Conservation (phyloP, 1,140 invertebrate species). For the Metopolophium dirhodum region DNA sequence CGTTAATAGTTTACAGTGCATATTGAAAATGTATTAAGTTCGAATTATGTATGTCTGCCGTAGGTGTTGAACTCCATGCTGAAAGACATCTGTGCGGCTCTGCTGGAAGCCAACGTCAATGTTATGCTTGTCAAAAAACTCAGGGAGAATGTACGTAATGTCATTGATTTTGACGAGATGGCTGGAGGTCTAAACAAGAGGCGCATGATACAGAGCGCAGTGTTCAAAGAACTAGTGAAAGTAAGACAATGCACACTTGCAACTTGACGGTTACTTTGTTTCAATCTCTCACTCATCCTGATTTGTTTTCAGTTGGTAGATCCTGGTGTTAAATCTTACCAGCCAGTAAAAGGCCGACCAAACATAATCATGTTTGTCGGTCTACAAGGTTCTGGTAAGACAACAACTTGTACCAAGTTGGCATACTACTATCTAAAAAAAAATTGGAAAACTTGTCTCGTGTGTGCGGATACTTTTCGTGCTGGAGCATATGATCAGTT, state of each 20-base stretch:
- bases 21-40: not conserved
- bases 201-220: constrained; percentile 98
- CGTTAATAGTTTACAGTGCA: constrained; percentile 58
- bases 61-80: constrained; percentile 98
- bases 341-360: constrained; percentile 91
- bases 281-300: constrained; percentile 50
- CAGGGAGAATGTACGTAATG: constrained; percentile 95
- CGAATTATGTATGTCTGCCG: constrained; percentile 59
- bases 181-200: constrained; percentile 98
- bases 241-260: constrained; percentile 64
- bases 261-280: not conserved
- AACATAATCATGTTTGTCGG: constrained; percentile 99
- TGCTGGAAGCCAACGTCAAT: constrained; percentile 99
- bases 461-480: constrained; percentile 99
- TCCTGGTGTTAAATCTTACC: constrained; percentile 96
- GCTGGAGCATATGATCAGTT: constrained; percentile 99
- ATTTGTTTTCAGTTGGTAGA: constrained; percentile 83
- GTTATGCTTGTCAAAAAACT: constrained; percentile 95
- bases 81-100: constrained; percentile 96
- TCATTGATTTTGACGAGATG: constrained; percentile 99
- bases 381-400: constrained; percentile 98
- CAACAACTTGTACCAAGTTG: constrained; percentile 98
- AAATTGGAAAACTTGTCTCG: constrained; percentile 98
- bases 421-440: constrained; percentile 99
- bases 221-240: constrained; percentile 98